Base-by-base conservation (phyloP, 92 coral and sea anemone species). In the Actinostola sp. region DNA sequence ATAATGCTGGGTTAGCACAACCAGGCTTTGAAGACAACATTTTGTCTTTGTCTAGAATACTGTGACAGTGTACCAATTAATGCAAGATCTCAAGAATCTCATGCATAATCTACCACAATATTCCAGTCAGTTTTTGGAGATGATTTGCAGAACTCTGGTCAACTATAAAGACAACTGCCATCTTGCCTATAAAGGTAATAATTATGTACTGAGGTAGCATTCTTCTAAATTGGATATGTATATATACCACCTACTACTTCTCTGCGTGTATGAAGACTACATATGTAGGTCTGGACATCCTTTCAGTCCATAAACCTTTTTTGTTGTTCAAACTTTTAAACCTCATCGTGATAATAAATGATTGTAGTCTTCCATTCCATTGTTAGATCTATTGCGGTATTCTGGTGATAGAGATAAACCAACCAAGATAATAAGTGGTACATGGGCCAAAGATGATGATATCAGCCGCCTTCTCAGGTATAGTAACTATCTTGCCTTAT, bases 381-480 rank as follows among this genome's bases (percentile, higher is more conserved):
- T n/a, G n/a, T n/a, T n/a, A 89, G 96, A 67, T 52, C 76, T 90
- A 36, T 33, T 90, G 79, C 80, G 86, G 15, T 90, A 79, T 73
- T 43, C 76, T 66, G 76, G 82, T 5, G 96, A 90, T 1, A 74
- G 89, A 19, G 96, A 89, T 67, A 89, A 78, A 49, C 82, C 89
- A 46, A 91, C 98, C 21, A 85, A 87, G 24, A 89, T 94, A 30
- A 88, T 94, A 73, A 94, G 98, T 64, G 98, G 92, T 24, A 85
- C 92, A 0, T 94, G 98, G 98, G 85, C 98, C 20, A 94, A 94
- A 61, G 98, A 94, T 61, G 98, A 94, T 32, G 98, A 94, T 36
- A 94, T 94, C 28, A 94, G 98, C 78, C 90, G 98, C 32, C 85
- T 92, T 31, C 63, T 94, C 26, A 93, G 98, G 98, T 93, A 86